Percentiles rank a stretch among this genome's conserved stretches.
These are phyloP conservation scores for Diceros bicornis DNA, from an alignment of 2,797 vertebrate genomes.

Conservation along the genomic window DNA sequence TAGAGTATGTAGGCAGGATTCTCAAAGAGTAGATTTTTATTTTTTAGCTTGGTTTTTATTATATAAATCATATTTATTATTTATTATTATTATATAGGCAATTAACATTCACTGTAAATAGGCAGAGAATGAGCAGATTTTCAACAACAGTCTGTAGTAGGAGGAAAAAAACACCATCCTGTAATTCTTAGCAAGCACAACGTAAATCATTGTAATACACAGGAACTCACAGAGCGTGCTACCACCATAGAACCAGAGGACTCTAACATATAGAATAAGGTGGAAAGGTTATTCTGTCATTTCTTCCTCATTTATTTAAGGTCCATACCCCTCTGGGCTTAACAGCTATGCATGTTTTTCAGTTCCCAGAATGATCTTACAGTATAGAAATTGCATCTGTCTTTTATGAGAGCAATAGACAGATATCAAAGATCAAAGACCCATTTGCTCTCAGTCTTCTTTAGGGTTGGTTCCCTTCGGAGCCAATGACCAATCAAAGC, in stretches of 20 bases:
- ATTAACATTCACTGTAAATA: neutral
- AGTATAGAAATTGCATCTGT: neutral
- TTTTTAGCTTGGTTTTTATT: neutral
- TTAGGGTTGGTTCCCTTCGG: neutral
- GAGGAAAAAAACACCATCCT: neutral
- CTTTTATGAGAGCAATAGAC: neutral
- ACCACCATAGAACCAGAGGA: neutral
- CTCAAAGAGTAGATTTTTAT: neutral
- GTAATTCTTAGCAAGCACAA: neutral
- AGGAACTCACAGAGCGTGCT: neutral
- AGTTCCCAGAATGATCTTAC: neutral
- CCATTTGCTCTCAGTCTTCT: neutral
- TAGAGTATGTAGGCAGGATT: neutral
- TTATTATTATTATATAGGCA: neutral
- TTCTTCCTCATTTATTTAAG: neutral
- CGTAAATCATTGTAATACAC: neutral
- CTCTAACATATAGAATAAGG: neutral
- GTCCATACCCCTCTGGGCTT: neutral
- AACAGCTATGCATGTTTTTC: neutral
- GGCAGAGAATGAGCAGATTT: neutral
- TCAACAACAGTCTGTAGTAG: neutral
- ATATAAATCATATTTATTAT: neutral
- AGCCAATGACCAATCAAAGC: neutral
- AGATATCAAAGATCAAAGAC: slow-evolving; percentile 7
- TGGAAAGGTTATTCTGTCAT: neutral